These are phyloP conservation scores for Chrosomus eos DNA, from an alignment of 2,797 vertebrate species.

Conservation along the genomic window DNA sequence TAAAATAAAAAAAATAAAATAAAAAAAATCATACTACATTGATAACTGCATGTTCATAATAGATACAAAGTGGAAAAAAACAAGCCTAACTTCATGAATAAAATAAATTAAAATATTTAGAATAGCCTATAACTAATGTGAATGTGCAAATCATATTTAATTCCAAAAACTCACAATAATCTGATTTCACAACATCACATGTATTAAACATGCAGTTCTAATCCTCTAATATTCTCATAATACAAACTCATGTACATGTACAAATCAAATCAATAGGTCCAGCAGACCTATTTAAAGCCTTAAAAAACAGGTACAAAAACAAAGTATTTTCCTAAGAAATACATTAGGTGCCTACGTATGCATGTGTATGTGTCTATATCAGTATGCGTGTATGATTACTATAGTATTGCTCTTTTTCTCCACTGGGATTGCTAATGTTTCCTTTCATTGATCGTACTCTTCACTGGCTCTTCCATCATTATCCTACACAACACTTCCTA, in stretches of 20 bases:
- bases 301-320: neutral
- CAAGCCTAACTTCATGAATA: neutral
- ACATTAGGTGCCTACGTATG: neutral
- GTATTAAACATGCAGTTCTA: neutral
- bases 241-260: neutral
- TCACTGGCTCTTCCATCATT: slow-evolving; percentile 31
- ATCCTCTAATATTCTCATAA: neutral
- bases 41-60: neutral
- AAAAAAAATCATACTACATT: neutral
- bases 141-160: neutral
- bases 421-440: slow-evolving; percentile 60
- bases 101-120: neutral
- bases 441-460: slow-evolving; percentile 55
- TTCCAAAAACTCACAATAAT: neutral
- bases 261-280: neutral
- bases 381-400: neutral
- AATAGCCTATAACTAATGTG: neutral
- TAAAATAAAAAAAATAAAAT: too few relatives aligned
- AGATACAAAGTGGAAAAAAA: neutral
- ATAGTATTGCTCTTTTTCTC: slow-evolving; percentile 37
- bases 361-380: neutral
- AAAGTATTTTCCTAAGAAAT: neutral
- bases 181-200: neutral
- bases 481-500: slow-evolving; percentile 30
- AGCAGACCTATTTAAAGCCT: neutral